phyloP scores from a whole-genome alignment of 2,113 vertebrate genomes.

The Balaenoptera acutorostrata region DNA sequence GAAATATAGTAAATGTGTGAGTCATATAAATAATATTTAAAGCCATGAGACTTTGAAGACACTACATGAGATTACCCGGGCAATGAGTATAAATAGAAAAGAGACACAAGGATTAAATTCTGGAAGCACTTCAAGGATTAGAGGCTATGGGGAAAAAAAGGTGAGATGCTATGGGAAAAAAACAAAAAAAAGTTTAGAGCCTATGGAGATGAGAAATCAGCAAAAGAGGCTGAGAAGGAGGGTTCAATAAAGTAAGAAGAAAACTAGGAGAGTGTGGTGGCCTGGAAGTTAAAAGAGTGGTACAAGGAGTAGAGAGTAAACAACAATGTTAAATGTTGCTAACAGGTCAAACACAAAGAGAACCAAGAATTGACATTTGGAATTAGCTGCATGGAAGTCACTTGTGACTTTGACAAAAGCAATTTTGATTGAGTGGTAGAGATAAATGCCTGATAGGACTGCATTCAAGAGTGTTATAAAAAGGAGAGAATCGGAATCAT shows the following conservation, averaged over 20 bases:
- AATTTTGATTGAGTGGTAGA: neutral
- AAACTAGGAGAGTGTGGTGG: neutral
- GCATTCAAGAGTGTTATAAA: neutral
- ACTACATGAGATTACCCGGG: neutral
- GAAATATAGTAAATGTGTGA: neutral
- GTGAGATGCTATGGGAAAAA: fast-evolving
- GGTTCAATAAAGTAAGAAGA: neutral
- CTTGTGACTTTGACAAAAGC: neutral
- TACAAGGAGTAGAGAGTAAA: neutral
- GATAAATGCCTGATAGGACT: neutral
- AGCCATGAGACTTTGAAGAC: neutral
- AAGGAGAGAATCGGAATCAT: neutral
- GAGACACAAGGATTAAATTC: neutral
- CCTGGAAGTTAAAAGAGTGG: neutral
- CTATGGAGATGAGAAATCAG: neutral
- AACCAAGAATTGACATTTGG: neutral
- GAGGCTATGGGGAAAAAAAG: neutral
- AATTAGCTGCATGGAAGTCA: neutral
- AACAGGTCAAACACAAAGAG: neutral
- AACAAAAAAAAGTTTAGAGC: neutral
- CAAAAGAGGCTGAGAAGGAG: neutral
- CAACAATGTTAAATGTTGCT: neutral
- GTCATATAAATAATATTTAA: conserved; percentile 10
- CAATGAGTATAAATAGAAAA: neutral
- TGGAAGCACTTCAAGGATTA: neutral